Evolutionary conservation across 2,113 vertebrate genomes (phyloP), one percentile per base, ranked within the genome.

Genomic region (Eurystomus gularis): DNA sequence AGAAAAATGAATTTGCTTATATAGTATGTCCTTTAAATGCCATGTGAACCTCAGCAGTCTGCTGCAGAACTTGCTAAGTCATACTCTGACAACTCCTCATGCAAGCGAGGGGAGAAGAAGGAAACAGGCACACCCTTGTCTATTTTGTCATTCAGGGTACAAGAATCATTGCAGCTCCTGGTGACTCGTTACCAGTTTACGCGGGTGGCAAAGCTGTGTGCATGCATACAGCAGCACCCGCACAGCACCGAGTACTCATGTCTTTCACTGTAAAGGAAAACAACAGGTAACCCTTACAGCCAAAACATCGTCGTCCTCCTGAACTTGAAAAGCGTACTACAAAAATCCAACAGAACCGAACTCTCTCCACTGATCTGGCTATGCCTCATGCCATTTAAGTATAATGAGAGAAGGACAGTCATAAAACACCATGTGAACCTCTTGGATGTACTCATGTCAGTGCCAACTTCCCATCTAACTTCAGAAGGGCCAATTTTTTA

Each of bases 1-100:
- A 94, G 48, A 75, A 92, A 82, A 23, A 87, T 82, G 84, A 10
- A 60, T 60, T 71, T 66, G 35, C 55, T 73, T 90, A 66, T 90
- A 88, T 60, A 75, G 21, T 26, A 9, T 35, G 31, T 40, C 44
- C 33, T 57, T 39, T 75, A 93, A 86, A 58, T 3, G 12, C 33
- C 48, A 40, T 1, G 20, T 84, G 55, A 94, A 40, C 6, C 64
- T 52, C 46, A 64, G 76, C 51, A 88, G 42, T 37, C 17, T 79
- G 35, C 72, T 84, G 69, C 29, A 29, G 13, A 18, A 25, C 61
- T 65, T 70, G 26, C 51, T 58, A 55, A 40, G 64, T 54, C 25
- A 7, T 17, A 37, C 11, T 76, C 72, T 54, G 31, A 70, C 25
- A 55, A 75, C 20, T 40, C 68, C n/a, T 37, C 33, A 3, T 6